These are phyloP conservation scores for Dicrurus megarhynchus DNA, from an alignment of 2,113 vertebrate species.

Conservation along the genomic window DNA sequence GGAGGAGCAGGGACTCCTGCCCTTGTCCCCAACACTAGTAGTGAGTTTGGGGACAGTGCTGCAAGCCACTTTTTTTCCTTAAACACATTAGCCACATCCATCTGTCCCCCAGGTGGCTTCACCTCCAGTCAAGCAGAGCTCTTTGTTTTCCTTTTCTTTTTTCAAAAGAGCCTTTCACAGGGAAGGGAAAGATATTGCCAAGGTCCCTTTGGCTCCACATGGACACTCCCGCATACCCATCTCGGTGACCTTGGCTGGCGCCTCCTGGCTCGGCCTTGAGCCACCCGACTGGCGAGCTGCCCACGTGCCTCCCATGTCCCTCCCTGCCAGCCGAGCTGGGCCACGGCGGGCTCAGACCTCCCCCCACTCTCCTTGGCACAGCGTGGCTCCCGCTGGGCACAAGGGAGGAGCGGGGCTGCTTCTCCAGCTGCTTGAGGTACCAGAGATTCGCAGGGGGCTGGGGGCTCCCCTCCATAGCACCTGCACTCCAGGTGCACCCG, in stretches of 20 bases:
- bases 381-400: neutral
- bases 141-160: neutral
- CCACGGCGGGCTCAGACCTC: rapidly evolving
- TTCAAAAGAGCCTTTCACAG: neutral
- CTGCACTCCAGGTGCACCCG: rapidly evolving
- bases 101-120: neutral
- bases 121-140: neutral
- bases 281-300: rapidly evolving
- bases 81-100: neutral
- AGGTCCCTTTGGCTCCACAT: neutral
- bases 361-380: rapidly evolving
- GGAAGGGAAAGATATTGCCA: neutral
- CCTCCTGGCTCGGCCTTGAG: neutral
- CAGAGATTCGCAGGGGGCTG: rapidly evolving
- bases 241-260: neutral
- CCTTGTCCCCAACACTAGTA: neutral
- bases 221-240: neutral
- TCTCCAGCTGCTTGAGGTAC: neutral
- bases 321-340: neutral
- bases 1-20: neutral
- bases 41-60: neutral
- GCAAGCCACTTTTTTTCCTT: neutral
- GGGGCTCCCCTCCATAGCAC: neutral
- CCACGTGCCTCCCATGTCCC: rapidly evolving
- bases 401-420: neutral